Evolutionary conservation across 2,888 invertebrate genomes (phyloP), one percentile per base, ranked within the genome.

Genomic region (Hirtodrosophila confusa): DNA sequence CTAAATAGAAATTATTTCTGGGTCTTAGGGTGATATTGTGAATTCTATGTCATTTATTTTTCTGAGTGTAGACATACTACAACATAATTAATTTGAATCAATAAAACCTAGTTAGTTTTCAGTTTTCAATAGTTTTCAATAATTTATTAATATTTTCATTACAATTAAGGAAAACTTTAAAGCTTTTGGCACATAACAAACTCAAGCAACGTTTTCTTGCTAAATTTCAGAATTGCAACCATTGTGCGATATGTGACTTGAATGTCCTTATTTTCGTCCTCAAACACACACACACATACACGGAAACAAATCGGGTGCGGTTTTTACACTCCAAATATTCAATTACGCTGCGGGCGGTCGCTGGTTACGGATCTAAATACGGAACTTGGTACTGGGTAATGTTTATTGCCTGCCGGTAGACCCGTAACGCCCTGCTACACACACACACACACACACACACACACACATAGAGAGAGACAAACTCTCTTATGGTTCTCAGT

Each of bases 281-380:
- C 24, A 43, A 27, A 54, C 27, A 47, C 37, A 45, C 33, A 23
- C 6, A 36, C 23, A 11, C 7, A 40, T 10, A 47, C 9, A 60
- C 48, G 51, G 48, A 58, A 45, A 37, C 50, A 73, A 69, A 55
- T 53, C 69, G 70, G 76, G 71, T 86, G 86, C 84, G 87, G 85
- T 85, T 87, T 83, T 85, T 73, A 71, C 76, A 85, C 86, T 83
- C 80, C 62, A 85, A 83, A 85, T 87, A 87, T 85, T 85, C 87
- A 87, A 85, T 85, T 85, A 87, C 86, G 65, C 85, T 41, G 67
- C 85, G 80, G 88, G 85, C 71, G 87, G 85, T 80, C 80, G 69
- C 67, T 49, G 61, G 41, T 75, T 72, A 64, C 73, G 63, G 72
- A 45, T 62, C 56, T 66, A 64, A 60, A 64, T 78, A 50, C 80